phyloP scores from a whole-genome alignment of 2,113 vertebrate species.

The Tychaedon coryphoeus region DNA sequence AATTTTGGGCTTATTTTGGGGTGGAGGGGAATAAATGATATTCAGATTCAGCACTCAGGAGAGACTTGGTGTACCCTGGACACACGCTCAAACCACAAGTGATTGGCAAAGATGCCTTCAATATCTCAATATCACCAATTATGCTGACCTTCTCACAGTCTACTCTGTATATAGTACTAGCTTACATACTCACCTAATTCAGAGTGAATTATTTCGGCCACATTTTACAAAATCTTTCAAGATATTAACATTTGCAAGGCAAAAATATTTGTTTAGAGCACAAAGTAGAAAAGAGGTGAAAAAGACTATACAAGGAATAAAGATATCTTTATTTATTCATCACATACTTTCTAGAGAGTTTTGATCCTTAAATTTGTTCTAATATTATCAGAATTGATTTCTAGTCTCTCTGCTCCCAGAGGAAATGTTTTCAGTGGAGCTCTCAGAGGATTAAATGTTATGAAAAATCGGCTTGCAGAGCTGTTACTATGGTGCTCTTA shows the following conservation, averaged over 20 bases:
- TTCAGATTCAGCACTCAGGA: not conserved
- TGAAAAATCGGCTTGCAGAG: conserved; percentile 68
- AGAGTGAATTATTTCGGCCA: not conserved
- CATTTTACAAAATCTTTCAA: conserved; percentile 2
- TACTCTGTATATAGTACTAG: not conserved
- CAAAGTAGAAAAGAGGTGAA: not conserved
- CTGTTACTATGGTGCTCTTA: conserved; percentile 75
- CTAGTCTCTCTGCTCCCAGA: conserved; percentile 70
- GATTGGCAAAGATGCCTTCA: not conserved
- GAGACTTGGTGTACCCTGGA: not conserved
- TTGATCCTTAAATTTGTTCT: conserved; percentile 73
- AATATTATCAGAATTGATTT: conserved; percentile 79
- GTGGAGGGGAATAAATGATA: not conserved
- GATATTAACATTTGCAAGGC: not conserved
- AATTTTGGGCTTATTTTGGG: not conserved
- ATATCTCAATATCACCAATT: not conserved
- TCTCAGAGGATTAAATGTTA: conserved; percentile 71
- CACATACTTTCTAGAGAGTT: conserved; percentile 34
- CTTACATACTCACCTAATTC: not conserved
- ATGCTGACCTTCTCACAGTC: not conserved
- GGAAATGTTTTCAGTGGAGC: conserved; percentile 72
- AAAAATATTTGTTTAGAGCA: conserved; percentile 19
- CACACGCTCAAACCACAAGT: not conserved
- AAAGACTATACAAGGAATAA: not conserved
- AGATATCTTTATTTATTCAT: conserved; percentile 55